These are phyloP conservation scores for Parauchenoglanis ngamensis DNA, from an alignment of 2,797 vertebrate species.

Conservation along the genomic window DNA sequence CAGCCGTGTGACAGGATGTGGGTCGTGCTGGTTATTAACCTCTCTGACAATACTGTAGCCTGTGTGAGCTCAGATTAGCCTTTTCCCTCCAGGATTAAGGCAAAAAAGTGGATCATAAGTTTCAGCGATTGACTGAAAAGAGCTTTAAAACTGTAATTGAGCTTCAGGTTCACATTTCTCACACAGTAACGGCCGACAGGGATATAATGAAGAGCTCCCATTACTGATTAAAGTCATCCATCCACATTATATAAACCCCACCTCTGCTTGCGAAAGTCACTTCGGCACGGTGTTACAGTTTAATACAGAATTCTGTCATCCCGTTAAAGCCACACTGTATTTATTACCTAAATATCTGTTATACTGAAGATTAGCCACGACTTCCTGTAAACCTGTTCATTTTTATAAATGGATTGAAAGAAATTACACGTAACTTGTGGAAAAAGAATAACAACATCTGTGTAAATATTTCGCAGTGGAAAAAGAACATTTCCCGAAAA, in stretches of 20 bases:
- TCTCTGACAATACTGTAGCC: not conserved
- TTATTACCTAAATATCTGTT: not conserved
- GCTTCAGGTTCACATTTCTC: slow-evolving; percentile 7
- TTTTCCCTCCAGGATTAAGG: not conserved
- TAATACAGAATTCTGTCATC: not conserved
- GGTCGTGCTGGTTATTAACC: slow-evolving; percentile 12
- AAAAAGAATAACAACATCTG: not conserved
- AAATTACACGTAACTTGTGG: not conserved
- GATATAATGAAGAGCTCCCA: not conserved
- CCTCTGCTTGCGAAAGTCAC: not conserved
- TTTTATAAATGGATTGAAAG: not conserved
- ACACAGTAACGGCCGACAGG: not conserved
- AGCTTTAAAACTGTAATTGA: slow-evolving; percentile 20
- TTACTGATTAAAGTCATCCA: slow-evolving; percentile 25
- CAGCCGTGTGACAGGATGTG: not conserved
- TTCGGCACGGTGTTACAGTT: not conserved
- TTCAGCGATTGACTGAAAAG: not conserved
- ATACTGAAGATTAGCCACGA: not conserved
- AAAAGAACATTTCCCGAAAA: not conserved
- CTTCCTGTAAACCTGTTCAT: not conserved
- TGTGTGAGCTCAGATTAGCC: not conserved
- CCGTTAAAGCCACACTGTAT: not conserved
- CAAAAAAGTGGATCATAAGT: not conserved
- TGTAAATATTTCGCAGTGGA: not conserved
- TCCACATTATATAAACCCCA: slow-evolving; percentile 1